A percentile compares a stretch with the other conserved stretches of the same genome.
These are phyloP conservation scores for Fulmarus glacialis DNA, from an alignment of 2,113 vertebrate species.

Conservation along the genomic window DNA sequence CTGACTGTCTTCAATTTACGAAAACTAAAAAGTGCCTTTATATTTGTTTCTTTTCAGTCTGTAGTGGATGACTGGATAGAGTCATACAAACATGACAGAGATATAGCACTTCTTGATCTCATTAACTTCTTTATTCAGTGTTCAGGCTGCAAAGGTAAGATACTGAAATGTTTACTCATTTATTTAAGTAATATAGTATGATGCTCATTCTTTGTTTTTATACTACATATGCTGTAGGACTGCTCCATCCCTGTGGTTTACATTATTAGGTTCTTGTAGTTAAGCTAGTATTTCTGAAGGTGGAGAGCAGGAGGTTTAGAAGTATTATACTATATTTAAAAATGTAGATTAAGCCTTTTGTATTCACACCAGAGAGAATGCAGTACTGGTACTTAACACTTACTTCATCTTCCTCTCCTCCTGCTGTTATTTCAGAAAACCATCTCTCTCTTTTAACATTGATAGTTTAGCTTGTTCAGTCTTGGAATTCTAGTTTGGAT, in stretches of 20 bases:
- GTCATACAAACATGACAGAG: conserved; percentile 95
- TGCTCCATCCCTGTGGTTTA: not conserved
- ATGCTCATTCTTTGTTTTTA: not conserved
- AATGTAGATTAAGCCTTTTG: not conserved
- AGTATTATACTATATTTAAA: not conserved
- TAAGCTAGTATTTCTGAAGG: not conserved
- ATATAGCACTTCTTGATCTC: conserved; percentile 96
- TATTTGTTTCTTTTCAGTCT: conserved; percentile 80
- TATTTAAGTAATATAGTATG: not conserved
- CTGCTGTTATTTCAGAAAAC: not conserved
- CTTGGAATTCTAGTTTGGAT: not conserved
- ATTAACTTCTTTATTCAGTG: conserved; percentile 99
- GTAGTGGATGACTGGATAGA: conserved; percentile 99
- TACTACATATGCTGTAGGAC: not conserved
- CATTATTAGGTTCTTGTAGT: not conserved
- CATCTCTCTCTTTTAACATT: not conserved
- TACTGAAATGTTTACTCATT: not conserved
- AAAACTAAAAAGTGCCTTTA: conserved; percentile 11
- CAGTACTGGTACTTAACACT: not conserved
- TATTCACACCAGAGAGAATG: not conserved
- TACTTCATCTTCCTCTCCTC: not conserved
- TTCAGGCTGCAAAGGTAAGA: conserved; percentile 97
- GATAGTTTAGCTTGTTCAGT: not conserved
- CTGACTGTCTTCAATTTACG: not conserved
- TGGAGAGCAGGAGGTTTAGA: not conserved